Base-by-base conservation (phyloP, 1,140 invertebrate species). In the Riptortus pedestris region DNA sequence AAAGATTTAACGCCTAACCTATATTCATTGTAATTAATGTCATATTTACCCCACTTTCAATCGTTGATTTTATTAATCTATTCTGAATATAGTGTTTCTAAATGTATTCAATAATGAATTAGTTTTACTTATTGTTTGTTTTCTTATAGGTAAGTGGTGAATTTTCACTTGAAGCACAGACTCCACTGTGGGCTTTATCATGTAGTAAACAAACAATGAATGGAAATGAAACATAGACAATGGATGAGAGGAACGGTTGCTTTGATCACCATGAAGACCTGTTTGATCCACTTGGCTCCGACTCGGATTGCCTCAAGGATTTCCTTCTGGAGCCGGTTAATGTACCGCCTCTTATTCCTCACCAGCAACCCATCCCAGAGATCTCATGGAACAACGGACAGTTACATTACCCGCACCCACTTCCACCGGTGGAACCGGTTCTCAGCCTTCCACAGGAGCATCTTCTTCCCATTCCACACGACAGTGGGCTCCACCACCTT, bases 241-340 rank as follows among this genome's bases (percentile, higher is more conserved):
- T 71, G 70, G 70, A 71, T 62, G 66, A 67, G 55, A 60, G 64
- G 29, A 71, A 71, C 65, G 70, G 70, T 33, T 68, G 66, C 61
- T 69, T 67, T 60, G 67, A 69, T 29, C 69, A 69, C 38, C 68
- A 69, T 65, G 68, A 67, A 18, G 67, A 65, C 24, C 45, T 69
- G 45, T 71, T 69, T 63, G 67, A 60, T 47, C 64, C 65, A 7
- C 55, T 68, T 20, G 60, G 65, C 28, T 61, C 66, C 43, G 70
- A 71, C 33, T 65, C 70, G 65, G 70, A 69, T 45, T 71, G 70
- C 66, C 66, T 71, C 16, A 71, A 71, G 67, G 70, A 72, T 22
- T 72, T 71, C 45, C 60, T 72, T 29, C 60, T 71, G 31, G 70
- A 71, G 43, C 55, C 52, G 27, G 16, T 47, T 28, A n/a, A 11